Percentiles rank a stretch among this genome's conserved stretches.
Conservation (phyloP, 2,113 vertebrate species). For the Oreochromis tanganicae region DNA sequence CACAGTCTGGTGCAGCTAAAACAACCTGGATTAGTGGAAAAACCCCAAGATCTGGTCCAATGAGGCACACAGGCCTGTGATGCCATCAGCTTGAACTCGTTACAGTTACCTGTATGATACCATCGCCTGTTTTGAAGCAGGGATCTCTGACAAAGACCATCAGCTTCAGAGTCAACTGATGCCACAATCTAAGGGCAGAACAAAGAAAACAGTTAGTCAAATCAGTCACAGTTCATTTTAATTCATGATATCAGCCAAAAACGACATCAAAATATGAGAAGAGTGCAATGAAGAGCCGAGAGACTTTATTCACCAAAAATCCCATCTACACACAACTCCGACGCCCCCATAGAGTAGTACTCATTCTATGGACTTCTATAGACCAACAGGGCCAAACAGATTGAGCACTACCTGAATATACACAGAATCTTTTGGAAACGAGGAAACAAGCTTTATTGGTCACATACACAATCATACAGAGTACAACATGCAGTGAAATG, state of each 20-base stretch:
- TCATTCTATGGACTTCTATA: neutral
- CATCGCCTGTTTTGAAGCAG: constrained; percentile 89
- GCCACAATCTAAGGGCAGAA: constrained; percentile 81
- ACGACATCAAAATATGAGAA: neutral
- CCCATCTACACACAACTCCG: neutral
- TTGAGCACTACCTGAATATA: neutral
- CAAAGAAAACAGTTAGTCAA: neutral
- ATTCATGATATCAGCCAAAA: neutral
- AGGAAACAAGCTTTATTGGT: neutral
- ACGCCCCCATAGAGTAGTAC: neutral
- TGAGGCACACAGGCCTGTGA: neutral
- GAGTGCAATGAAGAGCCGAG: neutral
- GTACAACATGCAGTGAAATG: neutral
- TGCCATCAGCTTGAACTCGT: neutral
- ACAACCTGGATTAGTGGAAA: neutral
- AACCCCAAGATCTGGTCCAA: rapidly evolving
- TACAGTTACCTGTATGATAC: constrained; percentile 86
- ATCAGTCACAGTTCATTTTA: neutral
- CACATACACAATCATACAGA: neutral
- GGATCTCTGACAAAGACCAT: constrained; percentile 92
- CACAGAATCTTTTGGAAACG: neutral
- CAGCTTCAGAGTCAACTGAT: constrained; percentile 91
- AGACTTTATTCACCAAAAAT: neutral
- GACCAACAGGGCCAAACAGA: neutral
- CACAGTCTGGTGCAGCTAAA: neutral